Conservation (phyloP, 2,797 vertebrate species). For the Sebastes vulpes region DNA sequence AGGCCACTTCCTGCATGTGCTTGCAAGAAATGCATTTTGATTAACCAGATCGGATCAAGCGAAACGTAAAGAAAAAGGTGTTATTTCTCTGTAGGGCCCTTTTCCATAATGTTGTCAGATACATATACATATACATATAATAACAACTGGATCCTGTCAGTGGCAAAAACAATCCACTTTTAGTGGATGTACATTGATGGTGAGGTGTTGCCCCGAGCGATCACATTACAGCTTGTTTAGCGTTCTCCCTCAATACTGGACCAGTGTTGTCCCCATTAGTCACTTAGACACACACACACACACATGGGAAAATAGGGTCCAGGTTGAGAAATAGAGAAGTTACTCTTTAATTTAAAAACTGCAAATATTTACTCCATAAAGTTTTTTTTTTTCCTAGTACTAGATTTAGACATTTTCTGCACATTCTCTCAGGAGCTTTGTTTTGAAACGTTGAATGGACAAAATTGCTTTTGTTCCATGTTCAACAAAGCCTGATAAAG, state of each 20-base stretch:
- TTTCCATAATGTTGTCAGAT: not conserved
- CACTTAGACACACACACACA: not conserved
- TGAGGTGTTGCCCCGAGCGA: not conserved
- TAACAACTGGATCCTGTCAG: not conserved
- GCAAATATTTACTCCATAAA: not conserved
- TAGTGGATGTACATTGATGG: not conserved
- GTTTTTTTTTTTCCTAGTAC: not conserved
- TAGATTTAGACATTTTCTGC: not conserved
- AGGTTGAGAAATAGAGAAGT: not conserved
- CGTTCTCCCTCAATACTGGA: not conserved
- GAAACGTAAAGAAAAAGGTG: not conserved
- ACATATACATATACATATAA: not conserved
- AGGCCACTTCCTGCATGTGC: not conserved
- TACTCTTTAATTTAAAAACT: not conserved
- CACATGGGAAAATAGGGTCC: not conserved
- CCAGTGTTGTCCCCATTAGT: not conserved
- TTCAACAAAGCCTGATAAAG: not conserved
- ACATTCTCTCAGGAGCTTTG: not conserved
- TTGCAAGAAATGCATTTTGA: not conserved
- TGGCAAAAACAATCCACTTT: not conserved
- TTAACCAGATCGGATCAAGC: not conserved
- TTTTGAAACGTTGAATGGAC: not conserved
- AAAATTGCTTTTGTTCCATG: not conserved
- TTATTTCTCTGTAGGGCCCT: not conserved
- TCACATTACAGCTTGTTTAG: not conserved